These are phyloP conservation scores for Caenorhabditis briggsae DNA, from an alignment of 1,140 invertebrate genomes.

Conservation along the genomic window DNA sequence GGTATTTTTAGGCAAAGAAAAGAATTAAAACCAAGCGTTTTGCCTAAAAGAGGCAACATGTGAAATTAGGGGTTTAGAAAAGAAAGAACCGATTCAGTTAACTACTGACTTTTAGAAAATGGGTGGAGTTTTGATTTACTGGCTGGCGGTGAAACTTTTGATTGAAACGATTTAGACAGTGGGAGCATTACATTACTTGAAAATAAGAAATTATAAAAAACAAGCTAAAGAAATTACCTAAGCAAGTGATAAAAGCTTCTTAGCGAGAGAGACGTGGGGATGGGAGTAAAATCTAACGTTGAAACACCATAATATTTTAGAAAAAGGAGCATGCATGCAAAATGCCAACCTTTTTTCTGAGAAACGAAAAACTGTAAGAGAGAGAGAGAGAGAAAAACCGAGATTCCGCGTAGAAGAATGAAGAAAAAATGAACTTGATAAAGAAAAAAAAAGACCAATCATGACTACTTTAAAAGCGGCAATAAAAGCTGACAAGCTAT, in stretches of 20 bases:
- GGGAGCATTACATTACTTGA: conserved; percentile 15
- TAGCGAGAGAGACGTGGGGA: not conserved
- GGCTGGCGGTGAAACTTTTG: not conserved
- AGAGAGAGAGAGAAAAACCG: conserved; percentile 31
- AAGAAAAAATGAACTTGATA: not conserved
- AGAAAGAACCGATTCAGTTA: conserved; percentile 16
- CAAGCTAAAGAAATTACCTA: conserved; percentile 16
- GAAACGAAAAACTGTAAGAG: conserved; percentile 19
- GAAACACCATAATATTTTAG: not conserved
- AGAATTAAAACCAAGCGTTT: conserved; percentile 15
- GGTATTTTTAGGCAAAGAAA: not conserved
- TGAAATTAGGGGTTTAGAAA: not conserved
- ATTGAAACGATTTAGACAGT: not conserved
- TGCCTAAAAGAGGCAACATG: conserved; percentile 11
- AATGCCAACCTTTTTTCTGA: conserved; percentile 35
- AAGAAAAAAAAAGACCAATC: not conserved
- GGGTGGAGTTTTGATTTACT: not conserved
- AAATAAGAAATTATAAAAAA: not conserved
- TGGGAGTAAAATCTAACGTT: not conserved
- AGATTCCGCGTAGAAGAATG: conserved; percentile 35
- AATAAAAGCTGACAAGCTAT: conserved; percentile 39
- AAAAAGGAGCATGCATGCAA: conserved; percentile 37
- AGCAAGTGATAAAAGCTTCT: conserved; percentile 12
- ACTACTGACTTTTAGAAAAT: conserved; percentile 41
- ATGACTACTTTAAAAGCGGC: conserved; percentile 1